phyloP scores from a whole-genome alignment of 2,797 vertebrate genomes.

The Artibeus lituratus region DNA sequence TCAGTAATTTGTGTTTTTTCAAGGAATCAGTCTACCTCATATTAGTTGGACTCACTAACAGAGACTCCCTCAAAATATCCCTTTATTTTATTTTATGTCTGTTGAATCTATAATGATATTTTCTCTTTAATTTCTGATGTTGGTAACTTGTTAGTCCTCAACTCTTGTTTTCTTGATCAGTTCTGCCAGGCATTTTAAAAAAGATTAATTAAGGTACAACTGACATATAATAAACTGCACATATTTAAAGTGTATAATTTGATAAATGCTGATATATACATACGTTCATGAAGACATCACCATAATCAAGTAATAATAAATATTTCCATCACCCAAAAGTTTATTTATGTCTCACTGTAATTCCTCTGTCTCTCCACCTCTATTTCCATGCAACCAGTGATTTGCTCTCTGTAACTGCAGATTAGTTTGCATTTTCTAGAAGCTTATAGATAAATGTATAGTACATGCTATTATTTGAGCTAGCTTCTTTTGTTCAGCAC shows the following conservation, averaged over 20 bases:
- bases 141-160: not conserved
- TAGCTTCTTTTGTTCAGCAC: not conserved
- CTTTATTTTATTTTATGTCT: not conserved
- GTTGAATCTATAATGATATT: not conserved
- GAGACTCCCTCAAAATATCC: not conserved
- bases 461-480: not conserved
- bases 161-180: not conserved
- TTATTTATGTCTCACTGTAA: not conserved
- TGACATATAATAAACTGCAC: not conserved
- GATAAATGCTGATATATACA: not conserved
- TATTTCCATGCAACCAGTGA: not conserved
- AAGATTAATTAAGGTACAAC: not conserved
- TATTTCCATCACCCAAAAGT: not conserved
- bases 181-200: constrained; percentile 6
- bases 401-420: not conserved
- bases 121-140: constrained; percentile 27
- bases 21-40: not conserved
- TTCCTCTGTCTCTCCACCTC: not conserved
- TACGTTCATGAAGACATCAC: not conserved
- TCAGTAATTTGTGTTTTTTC: not conserved
- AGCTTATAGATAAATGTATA: not conserved
- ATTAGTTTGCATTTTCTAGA: not conserved
- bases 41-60: not conserved
- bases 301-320: not conserved
- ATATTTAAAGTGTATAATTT: not conserved